A percentile compares a stretch with the other conserved stretches of the same genome.
phyloP scores from a whole-genome alignment of 2,888 invertebrate genomes.

The Andrena praecox region DNA sequence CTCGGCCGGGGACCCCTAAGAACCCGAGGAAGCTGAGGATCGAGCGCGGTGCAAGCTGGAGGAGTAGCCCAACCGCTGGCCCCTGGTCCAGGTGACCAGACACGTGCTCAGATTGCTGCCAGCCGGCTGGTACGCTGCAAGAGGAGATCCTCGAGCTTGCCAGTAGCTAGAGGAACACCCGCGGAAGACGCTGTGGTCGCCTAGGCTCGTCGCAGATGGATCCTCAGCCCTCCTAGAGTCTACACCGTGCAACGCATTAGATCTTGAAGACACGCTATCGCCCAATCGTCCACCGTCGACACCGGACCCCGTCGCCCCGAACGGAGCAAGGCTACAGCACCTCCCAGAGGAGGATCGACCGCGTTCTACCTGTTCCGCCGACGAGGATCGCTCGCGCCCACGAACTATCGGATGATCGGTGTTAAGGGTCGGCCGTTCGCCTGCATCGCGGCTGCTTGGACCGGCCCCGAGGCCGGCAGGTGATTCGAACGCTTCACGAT shows the following conservation, averaged over 20 bases:
- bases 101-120: constrained; percentile 14
- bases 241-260: too few species aligned
- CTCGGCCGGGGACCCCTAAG: background rate
- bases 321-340: too few species aligned
- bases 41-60: background rate
- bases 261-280: too few species aligned
- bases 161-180: too few species aligned
- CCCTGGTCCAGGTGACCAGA: constrained; percentile 46
- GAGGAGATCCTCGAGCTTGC: background rate
- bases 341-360: too few species aligned
- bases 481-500: constrained; percentile 39
- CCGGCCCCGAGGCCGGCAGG: constrained; percentile 32
- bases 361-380: too few species aligned
- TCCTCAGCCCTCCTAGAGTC: too few species aligned
- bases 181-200: too few species aligned
- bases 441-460: constrained; percentile 16
- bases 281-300: too few species aligned
- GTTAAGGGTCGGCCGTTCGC: background rate
- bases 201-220: too few species aligned
- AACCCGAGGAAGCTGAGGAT: too few species aligned
- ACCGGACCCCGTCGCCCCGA: too few species aligned
- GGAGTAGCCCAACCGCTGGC: background rate
- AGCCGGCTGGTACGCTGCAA: constrained; percentile 8
- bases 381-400: background rate
- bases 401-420: constrained; percentile 34